Evolutionary conservation across 1,140 invertebrate genomes (phyloP), one percentile per base, ranked within the genome.

Genomic region (Neoseiulus cucumeris): DNA sequence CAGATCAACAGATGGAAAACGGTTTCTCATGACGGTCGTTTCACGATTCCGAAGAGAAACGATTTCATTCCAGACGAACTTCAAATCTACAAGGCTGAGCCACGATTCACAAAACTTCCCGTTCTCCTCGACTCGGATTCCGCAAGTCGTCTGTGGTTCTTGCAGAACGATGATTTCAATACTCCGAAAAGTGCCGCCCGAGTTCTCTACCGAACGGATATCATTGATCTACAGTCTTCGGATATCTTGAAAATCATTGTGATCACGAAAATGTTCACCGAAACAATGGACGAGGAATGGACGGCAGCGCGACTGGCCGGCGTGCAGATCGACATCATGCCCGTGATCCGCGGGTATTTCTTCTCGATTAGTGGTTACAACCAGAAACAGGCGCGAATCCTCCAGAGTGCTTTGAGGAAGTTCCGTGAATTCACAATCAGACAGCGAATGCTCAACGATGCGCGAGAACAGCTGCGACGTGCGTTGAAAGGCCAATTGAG

Each of bases 311-410:
- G 51, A 25, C 25, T 59, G 51, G 51, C 51, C 22, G 51, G 51
- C 51, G 25, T 33, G 14, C 25, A 59, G 51, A 59, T 59, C 4
- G 51, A 59, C 22, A 33, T 59, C 51, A 33, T 59, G 25, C 51
- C 51, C 1, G 51, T 25, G 14, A 25, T 59, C 51, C 25, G 33
- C 22, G 51, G 51, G 14, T 33, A 29, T 9, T 25, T 59, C 22
- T 29, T 59, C 14, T 59, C 51, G 33, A 25, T 59, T 25, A 59
- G 33, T 59, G 51, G 51, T 2, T 59, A 59, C 51, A 59, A 59
- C 9, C 51, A 59, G 51, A 59, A 59, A 9, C 51, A 59, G 22
- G 14, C 17, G 51, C 51, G 22, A 59, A 59, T 59, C 9, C 51
- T 59, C 2, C 14, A 25, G 22, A 59, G 51, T 59, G 51, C 33